Conservation (phyloP, 2,888 invertebrate genomes). For the Ypsolopha scabrella region DNA sequence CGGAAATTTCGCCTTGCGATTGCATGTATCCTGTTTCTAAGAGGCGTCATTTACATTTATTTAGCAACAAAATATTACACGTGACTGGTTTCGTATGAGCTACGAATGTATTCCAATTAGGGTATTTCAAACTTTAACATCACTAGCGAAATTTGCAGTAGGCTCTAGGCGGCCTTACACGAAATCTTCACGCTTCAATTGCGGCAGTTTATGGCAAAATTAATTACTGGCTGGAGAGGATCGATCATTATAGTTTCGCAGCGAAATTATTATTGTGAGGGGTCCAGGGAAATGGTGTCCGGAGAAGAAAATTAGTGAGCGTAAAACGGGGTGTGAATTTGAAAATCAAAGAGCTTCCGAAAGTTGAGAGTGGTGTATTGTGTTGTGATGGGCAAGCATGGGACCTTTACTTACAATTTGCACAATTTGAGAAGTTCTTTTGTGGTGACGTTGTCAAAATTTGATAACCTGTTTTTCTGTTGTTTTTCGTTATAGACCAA, state of each 20-base stretch:
- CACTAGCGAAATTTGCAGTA: slow-evolving; percentile 20
- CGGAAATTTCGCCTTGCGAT: slow-evolving; percentile 6
- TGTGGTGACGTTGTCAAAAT: slow-evolving; percentile 22
- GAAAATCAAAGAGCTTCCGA: slow-evolving; percentile 59
- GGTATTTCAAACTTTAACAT: slow-evolving; percentile 18
- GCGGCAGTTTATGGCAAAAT: slow-evolving; percentile 65
- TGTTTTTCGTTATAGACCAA: too few relatives aligned
- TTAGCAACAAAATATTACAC: neutral
- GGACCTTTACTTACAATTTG: slow-evolving; percentile 48
- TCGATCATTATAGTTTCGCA: slow-evolving; percentile 67
- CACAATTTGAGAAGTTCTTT: slow-evolving; percentile 31
- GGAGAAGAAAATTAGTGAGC: slow-evolving; percentile 70
- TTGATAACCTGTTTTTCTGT: too few relatives aligned
- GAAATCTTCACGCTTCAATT: slow-evolving; percentile 67
- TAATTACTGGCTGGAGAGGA: slow-evolving; percentile 66
- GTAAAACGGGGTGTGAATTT: slow-evolving; percentile 68
- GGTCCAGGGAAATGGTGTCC: slow-evolving; percentile 61
- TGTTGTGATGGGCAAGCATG: slow-evolving; percentile 56
- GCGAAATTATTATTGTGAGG: slow-evolving; percentile 65
- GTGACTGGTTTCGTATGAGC: too few relatives aligned
- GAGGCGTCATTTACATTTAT: neutral
- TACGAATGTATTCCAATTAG: neutral
- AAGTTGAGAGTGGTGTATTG: slow-evolving; percentile 44
- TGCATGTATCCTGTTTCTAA: slow-evolving; percentile 6
- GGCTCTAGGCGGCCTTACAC: slow-evolving; percentile 45